Percentiles rank a stretch among this genome's conserved stretches.
These are phyloP conservation scores for Clupea harengus DNA, from an alignment of 2,113 vertebrate species.

Conservation along the genomic window DNA sequence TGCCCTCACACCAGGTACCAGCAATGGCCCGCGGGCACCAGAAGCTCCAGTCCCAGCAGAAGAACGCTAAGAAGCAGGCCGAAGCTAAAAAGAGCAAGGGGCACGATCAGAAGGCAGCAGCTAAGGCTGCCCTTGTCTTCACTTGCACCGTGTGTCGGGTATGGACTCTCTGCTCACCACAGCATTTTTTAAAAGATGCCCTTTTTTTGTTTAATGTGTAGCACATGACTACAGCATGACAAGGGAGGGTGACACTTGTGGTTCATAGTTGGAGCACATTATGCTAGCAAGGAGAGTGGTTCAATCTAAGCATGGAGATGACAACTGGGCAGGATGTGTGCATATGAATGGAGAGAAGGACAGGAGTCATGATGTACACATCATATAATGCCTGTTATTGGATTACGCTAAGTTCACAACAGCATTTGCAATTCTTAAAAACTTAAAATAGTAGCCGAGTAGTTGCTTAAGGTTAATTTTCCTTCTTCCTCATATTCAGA, in stretches of 20 bases:
- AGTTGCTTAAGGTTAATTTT: constrained; percentile 46
- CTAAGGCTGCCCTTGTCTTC: constrained; percentile 88
- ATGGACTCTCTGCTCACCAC: background rate
- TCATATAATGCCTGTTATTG: background rate
- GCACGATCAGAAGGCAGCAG: constrained; percentile 90
- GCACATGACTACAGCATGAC: too few relatives aligned
- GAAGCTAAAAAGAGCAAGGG: constrained; percentile 53
- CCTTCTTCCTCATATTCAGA: background rate
- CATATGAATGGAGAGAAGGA: background rate
- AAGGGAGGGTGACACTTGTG: too few relatives aligned
- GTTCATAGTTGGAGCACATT: too few relatives aligned
- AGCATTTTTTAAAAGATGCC: background rate
- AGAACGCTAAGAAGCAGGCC: constrained; percentile 1
- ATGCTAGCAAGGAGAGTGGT: too few relatives aligned
- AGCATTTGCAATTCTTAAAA: background rate
- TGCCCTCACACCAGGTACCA: background rate
- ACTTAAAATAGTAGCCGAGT: background rate
- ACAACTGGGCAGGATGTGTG: too few relatives aligned
- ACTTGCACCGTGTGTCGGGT: constrained; percentile 84
- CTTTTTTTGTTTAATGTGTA: background rate
- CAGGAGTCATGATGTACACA: background rate
- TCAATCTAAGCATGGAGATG: too few relatives aligned
- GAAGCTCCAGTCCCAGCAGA: background rate
- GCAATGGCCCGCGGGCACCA: background rate
- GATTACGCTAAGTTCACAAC: background rate